These are phyloP conservation scores for Drosophila prolongata DNA, from an alignment of 2,888 invertebrate species.

Conservation along the genomic window DNA sequence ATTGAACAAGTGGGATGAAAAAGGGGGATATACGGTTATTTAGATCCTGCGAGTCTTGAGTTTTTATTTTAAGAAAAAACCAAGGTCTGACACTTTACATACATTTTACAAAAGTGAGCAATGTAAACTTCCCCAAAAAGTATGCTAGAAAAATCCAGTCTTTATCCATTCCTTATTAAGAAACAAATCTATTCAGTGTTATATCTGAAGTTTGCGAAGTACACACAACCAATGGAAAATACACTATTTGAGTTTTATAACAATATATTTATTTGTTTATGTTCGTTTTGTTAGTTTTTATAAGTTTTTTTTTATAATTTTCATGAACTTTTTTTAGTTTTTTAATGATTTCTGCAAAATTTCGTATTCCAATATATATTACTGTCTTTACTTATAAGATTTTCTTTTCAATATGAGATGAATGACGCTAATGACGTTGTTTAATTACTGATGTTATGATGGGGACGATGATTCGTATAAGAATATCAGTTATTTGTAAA, in stretches of 20 bases:
- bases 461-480: slow-evolving; percentile 31
- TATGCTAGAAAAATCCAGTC: too few relatives aligned
- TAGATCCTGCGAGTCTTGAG: not conserved
- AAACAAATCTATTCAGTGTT: too few relatives aligned
- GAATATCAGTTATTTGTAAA: slow-evolving; percentile 39
- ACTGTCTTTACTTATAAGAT: slow-evolving; percentile 29
- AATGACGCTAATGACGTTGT: slow-evolving; percentile 47
- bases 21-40: not conserved
- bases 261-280: slow-evolving; percentile 69
- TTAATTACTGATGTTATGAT: slow-evolving; percentile 22
- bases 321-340: slow-evolving; percentile 28
- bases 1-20: not conserved
- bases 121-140: not conserved
- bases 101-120: not conserved
- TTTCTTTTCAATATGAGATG: slow-evolving; percentile 38
- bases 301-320: slow-evolving; percentile 43
- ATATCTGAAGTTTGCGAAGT: too few relatives aligned
- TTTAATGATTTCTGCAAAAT: slow-evolving; percentile 46
- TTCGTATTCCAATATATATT: slow-evolving; percentile 62
- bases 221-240: not conserved
- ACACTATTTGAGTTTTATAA: slow-evolving; percentile 60
- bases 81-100: not conserved
- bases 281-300: slow-evolving; percentile 41
- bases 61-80: not conserved
- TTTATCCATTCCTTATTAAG: too few relatives aligned